Evolutionary conservation across 2,797 vertebrate genomes (phyloP), one percentile per base, ranked within the genome.

Genomic region (Leucoraja ocellata): DNA sequence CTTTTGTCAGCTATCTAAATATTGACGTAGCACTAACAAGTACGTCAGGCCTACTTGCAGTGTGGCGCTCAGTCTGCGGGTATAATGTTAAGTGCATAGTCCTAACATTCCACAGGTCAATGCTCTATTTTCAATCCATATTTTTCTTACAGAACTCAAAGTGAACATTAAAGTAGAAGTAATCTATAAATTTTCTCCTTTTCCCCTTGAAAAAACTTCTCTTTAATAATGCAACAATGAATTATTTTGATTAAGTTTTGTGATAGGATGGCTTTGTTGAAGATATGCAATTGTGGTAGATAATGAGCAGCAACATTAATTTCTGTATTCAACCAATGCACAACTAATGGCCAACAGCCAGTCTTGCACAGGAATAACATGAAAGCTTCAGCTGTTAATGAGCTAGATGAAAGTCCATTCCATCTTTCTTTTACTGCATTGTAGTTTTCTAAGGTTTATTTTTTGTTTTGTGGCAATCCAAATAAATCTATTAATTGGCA

Each of bases 381-480:
- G 71, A 92, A 92, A 92, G 68, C 68, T 39, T 76, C 25, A 25
- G 68, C 46, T 46, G 90, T 74, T 36, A 92, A 92, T 92, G 90
- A 76, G 68, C 23, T 5, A 76, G 71, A 74, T 92, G 90, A 92
- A 76, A 76, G 36, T 36, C 73, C 36, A 54, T 76, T 92, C 46
- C 90, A 74, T n/a, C 90, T 92, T 46, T 46, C 18, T 91, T 73
- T 91, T 73, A 91, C 68, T 58, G 8, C 71, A 54, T 46, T 76
- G 71, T 58, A n/a, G 46, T 73, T 92, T 74, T 76, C 46, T 25
- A 3, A 46, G 90, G 21, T n/a, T 92, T 76, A 92, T 16, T 54
- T 92, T 92, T 92, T 36, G 39, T 54, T 58, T 46, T 39, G 39
- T 92, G 54, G 39, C 90, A 76, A 21, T 23, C 90, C 36, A 92